These are phyloP conservation scores for Urophycis tenuis DNA, from an alignment of 2,797 vertebrate genomes.

Conservation along the genomic window DNA sequence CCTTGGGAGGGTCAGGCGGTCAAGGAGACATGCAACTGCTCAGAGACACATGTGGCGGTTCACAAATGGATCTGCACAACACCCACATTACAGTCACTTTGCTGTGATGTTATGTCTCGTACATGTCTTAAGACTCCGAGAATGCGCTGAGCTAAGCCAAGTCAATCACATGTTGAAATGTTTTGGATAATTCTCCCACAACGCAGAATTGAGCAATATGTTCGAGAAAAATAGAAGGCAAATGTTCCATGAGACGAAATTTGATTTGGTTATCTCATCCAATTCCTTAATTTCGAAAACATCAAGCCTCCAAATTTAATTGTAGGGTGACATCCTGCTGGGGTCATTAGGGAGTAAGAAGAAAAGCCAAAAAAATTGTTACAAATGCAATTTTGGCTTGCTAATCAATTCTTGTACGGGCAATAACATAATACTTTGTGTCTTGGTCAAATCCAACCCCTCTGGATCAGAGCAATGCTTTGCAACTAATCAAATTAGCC, in stretches of 20 bases:
- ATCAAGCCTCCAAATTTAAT: slow-evolving; percentile 5
- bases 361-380: not conserved
- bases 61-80: not conserved
- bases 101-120: not conserved
- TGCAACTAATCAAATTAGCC: not conserved
- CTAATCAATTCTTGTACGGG: not conserved
- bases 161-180: not conserved
- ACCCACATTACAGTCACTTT: not conserved
- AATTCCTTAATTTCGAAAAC: not conserved
- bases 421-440: not conserved
- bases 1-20: slow-evolving; percentile 62
- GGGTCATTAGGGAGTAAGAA: slow-evolving; percentile 1
- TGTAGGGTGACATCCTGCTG: not conserved
- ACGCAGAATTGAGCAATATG: not conserved
- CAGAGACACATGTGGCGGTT: not conserved
- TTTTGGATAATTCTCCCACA: not conserved
- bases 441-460: not conserved
- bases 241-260: not conserved
- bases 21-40: slow-evolving; percentile 50
- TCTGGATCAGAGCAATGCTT: not conserved
- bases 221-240: not conserved
- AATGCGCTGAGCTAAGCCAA: no score
- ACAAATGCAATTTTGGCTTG: not conserved
- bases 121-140: no score
- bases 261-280: not conserved